Conservation (phyloP, 2,113 vertebrate species). For the Hippocampus abdominalis region DNA sequence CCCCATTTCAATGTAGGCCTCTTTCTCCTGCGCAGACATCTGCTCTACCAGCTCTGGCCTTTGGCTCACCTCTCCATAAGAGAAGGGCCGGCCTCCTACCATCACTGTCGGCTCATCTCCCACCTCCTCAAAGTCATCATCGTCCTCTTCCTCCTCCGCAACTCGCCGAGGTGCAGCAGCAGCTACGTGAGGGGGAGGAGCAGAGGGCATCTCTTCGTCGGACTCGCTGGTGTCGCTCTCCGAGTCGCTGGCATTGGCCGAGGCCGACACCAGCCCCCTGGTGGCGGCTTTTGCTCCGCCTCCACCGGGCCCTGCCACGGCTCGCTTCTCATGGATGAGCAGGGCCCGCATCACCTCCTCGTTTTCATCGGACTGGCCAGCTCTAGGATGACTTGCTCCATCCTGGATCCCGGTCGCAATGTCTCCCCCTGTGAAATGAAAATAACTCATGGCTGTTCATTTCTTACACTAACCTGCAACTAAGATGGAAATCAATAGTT, state of each 20-base stretch:
- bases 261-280: slow-evolving; percentile 53
- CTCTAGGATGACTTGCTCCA: slow-evolving; percentile 69
- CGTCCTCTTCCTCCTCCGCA: slow-evolving; percentile 76
- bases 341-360: slow-evolving; percentile 97
- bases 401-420: slow-evolving; percentile 62
- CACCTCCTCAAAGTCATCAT: slow-evolving; percentile 93
- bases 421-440: slow-evolving; percentile 58
- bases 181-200: slow-evolving; percentile 23
- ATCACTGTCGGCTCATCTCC: slow-evolving; percentile 82
- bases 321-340: slow-evolving; percentile 95
- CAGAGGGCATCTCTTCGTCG: slow-evolving; percentile 77
- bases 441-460: background rate
- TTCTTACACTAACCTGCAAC: background rate
- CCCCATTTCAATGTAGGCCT: slow-evolving; percentile 95
- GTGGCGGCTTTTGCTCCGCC: slow-evolving; percentile 29
- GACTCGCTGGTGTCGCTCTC: slow-evolving; percentile 98
- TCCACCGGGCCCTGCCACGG: slow-evolving; percentile 48
- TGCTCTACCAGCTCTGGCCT: slow-evolving; percentile 89
- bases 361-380: slow-evolving; percentile 77
- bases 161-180: slow-evolving; percentile 12
- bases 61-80: slow-evolving; percentile 91
- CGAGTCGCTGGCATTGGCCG: slow-evolving; percentile 83
- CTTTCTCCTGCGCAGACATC: slow-evolving; percentile 93
- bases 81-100: slow-evolving; percentile 82
- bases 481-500: background rate